Base-by-base conservation (phyloP, 2,113 vertebrate species). In the Crotalus tigris region DNA sequence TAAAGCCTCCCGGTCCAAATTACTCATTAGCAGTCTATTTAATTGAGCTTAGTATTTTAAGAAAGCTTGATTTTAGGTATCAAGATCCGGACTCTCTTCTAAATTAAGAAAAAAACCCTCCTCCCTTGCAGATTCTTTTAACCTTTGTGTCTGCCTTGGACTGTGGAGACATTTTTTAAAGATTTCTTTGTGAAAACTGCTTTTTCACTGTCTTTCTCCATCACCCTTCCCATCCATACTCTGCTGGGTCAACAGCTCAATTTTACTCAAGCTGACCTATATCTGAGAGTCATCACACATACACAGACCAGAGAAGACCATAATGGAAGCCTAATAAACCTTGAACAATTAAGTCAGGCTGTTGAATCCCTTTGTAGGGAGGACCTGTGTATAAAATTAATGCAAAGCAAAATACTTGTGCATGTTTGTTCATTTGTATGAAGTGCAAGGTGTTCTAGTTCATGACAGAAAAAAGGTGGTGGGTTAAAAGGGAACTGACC, bases 131-230 rank as follows among this genome's bases (percentile, higher is more conserved):
- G 96, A 94, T 97, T 96, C 86, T 96, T 97, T 97, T 96, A 97
- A 96, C 94, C 96, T 95, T 87, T 91, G 94, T 96, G 97, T 97
- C 96, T 97, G 96, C 90, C 94, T 94, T 94, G 2, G 94, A 96
- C 88, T 94, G 92, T 94, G 95, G 96, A 96, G 92, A 91, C 94
- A 96, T 96, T 97, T 97, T 49, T 97, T 95, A 95, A 89, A 94
- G 92, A 96, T 97, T 97, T 97, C 94, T 97, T 95, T 61, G 93
- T 95, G 95, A 96, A 96, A 96, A 97, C 96, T 96, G 95, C 96
- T 96, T 97, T 95, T 94, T 91, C 95, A 92, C 89, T 89, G 61
- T 12, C 55, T 17, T 17, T 15, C 1, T 17, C 53, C 87, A 29
- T 53, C 86, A 24, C 53, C 53, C 3, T 6, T n/a, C 4, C 92